Percentiles rank a stretch among this genome's conserved stretches.
phyloP scores from a whole-genome alignment of 2,113 vertebrate species.

The Mohoua ochrocephala region DNA sequence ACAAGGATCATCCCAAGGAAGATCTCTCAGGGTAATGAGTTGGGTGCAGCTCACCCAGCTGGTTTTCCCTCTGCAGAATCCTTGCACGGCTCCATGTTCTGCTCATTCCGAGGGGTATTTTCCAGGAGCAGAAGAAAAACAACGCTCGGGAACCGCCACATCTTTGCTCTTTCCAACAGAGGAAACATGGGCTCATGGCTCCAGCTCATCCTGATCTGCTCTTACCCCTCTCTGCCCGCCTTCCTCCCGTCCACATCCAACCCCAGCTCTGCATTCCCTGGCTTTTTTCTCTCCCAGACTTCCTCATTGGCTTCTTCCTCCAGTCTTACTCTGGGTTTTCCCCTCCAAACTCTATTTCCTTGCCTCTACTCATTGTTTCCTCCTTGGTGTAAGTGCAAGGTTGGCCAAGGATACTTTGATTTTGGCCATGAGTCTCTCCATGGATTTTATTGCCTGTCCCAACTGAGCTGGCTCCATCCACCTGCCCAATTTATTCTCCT shows the following conservation, averaged over 20 bases:
- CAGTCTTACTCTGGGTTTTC: neutral
- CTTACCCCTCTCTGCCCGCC: neutral
- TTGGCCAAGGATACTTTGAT: neutral
- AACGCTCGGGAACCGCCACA: accelerated
- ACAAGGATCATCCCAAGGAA: neutral
- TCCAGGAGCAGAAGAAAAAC: neutral
- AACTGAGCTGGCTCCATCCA: neutral
- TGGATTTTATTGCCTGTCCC: neutral
- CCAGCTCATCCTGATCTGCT: neutral
- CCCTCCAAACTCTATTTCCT: neutral
- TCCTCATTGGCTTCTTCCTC: neutral
- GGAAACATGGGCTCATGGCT: neutral
- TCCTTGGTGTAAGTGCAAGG: accelerated
- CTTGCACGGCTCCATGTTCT: neutral
- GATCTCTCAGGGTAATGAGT: neutral
- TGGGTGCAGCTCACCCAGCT: neutral
- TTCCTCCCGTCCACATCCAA: neutral
- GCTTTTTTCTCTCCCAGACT: neutral
- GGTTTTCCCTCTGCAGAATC: neutral
- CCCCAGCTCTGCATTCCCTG: neutral
- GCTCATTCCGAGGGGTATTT: neutral
- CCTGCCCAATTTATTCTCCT: neutral
- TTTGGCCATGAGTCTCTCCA: neutral
- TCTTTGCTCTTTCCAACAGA: neutral
- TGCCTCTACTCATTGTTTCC: neutral